Conservation (phyloP, 1,140 invertebrate species). For the Lutraria rhynchaena region DNA sequence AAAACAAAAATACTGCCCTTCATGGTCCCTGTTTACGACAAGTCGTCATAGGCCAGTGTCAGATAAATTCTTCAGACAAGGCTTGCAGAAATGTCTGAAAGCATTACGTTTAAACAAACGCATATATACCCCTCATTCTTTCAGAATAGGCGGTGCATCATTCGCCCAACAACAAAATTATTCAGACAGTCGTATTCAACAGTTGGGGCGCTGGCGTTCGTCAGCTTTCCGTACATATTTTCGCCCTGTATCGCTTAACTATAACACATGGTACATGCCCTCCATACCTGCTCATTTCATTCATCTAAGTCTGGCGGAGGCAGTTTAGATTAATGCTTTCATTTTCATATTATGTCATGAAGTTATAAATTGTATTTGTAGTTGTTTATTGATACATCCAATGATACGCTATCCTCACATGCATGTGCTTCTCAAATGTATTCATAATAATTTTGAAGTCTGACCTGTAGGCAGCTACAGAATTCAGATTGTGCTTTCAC, state of each 20-base stretch:
- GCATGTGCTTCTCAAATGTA: no score
- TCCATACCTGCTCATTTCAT: no score
- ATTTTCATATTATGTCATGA: no score
- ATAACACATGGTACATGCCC: background rate
- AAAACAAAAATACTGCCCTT: no score
- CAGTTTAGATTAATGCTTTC: no score
- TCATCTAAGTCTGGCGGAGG: no score
- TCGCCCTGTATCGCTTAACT: background rate
- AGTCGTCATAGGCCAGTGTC: background rate
- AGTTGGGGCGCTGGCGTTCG: conserved; percentile 28
- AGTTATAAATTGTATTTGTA: no score
- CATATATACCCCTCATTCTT: background rate
- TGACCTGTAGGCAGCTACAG: no score
- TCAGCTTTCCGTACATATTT: background rate
- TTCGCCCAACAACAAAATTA: background rate
- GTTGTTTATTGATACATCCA: no score
- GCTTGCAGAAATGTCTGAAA: background rate
- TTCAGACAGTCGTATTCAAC: background rate
- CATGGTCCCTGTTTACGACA: background rate
- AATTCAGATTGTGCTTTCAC: no score
- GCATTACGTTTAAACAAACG: background rate
- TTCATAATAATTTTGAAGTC: no score
- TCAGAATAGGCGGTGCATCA: conserved; percentile 5
- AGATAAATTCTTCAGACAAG: background rate
- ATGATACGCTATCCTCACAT: no score